Evolutionary conservation across 2,797 vertebrate species (phyloP).

Genomic region (Hylomyscus alleni): DNA sequence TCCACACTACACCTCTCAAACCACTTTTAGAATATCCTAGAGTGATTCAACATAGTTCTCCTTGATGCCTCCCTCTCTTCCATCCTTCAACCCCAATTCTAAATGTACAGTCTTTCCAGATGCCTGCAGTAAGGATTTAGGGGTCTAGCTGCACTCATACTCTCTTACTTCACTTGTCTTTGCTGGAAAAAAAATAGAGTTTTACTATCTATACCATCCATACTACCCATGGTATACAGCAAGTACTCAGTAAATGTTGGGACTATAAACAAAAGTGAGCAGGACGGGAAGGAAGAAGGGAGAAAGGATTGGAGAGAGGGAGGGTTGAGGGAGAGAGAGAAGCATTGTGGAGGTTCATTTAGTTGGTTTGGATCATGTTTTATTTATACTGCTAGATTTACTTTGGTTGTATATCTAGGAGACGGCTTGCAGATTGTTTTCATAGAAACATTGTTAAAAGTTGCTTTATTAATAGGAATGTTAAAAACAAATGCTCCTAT

Average conservation of each 20-base stretch:
- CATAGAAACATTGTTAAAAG: conserved; percentile 30
- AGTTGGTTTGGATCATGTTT: not conserved
- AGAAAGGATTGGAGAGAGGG: no score
- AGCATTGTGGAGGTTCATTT: not conserved
- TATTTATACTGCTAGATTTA: conserved; percentile 25
- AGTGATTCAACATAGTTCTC: not conserved
- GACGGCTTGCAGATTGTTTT: conserved; percentile 6
- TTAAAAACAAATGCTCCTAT: not conserved
- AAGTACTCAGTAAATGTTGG: conserved; percentile 2
- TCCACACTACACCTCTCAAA: not conserved
- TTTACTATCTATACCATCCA: not conserved
- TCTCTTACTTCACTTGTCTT: conserved; percentile 26
- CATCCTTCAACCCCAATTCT: not conserved
- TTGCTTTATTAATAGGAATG: not conserved
- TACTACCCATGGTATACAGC: not conserved
- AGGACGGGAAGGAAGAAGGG: no score
- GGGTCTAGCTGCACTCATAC: not conserved
- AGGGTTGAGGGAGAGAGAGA: not conserved
- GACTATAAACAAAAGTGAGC: not conserved
- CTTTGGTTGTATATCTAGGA: not conserved
- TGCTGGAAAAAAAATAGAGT: not conserved
- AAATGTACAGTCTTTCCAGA: not conserved
- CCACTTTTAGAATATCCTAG: not conserved
- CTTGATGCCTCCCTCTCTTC: not conserved
- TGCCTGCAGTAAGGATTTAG: not conserved